A percentile compares a stretch with the other conserved stretches of the same genome.
Evolutionary conservation across 35 echinoderm and acorn worm species (phyloP).

Genomic region (Apostichopus parvimensis): DNA sequence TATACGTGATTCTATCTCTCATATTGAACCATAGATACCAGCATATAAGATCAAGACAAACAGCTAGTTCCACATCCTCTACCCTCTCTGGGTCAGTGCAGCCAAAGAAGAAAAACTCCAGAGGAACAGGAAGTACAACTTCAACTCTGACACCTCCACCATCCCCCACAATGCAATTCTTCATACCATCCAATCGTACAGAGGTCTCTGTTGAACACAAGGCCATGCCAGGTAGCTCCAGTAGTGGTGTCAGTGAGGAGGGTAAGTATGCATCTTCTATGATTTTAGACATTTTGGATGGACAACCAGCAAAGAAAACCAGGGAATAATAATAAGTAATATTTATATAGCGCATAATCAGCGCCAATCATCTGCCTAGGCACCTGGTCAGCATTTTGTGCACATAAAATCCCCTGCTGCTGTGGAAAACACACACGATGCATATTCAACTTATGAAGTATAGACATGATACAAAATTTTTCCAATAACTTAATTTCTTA

Average conservation of each 20-base stretch:
- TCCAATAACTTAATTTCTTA: too few relatives aligned
- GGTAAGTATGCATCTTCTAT: constrained; percentile 48
- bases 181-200: background rate
- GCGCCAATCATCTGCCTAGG: too few relatives aligned
- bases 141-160: constrained; percentile 81
- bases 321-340: too few relatives aligned
- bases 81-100: constrained; percentile 71
- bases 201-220: background rate
- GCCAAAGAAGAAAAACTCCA: constrained; percentile 58
- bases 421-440: too few relatives aligned
- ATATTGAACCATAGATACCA: background rate
- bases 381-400: too few relatives aligned
- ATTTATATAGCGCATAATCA: too few relatives aligned
- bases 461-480: too few relatives aligned
- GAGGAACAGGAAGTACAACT: constrained; percentile 69
- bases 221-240: constrained; percentile 45
- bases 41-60: background rate
- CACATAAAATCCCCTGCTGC: too few relatives aligned
- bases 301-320: too few relatives aligned
- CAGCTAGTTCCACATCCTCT: constrained; percentile 61
- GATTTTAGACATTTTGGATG: too few relatives aligned
- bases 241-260: constrained; percentile 95
- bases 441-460: too few relatives aligned
- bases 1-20: background rate
- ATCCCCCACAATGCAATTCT: constrained; percentile 66